These are phyloP conservation scores for Cantharis flavilabris DNA, from an alignment of 2,888 invertebrate species.

Conservation along the genomic window DNA sequence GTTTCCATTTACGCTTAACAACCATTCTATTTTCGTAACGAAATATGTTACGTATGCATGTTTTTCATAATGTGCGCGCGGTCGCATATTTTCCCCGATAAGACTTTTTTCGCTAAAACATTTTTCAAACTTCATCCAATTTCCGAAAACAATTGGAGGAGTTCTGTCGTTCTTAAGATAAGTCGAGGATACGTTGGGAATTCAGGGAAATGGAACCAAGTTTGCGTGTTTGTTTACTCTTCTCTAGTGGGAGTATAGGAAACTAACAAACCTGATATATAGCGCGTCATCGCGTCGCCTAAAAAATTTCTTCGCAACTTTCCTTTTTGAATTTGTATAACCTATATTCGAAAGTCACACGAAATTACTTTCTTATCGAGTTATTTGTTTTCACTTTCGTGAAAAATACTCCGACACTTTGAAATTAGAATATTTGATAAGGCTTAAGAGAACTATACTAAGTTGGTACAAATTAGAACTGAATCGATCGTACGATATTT, in stretches of 20 bases:
- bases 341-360: background rate
- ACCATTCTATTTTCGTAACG: background rate
- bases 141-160: slow-evolving; percentile 57
- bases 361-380: background rate
- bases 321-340: slow-evolving; percentile 5
- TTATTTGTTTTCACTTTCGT: background rate
- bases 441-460: background rate
- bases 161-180: slow-evolving; percentile 30
- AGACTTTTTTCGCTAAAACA: slow-evolving; percentile 39
- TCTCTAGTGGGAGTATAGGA: slow-evolving; percentile 30
- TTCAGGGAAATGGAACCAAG: slow-evolving; percentile 45
- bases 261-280: slow-evolving; percentile 30
- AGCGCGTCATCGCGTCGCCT: slow-evolving; percentile 44
- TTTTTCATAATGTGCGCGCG: background rate
- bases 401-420: background rate
- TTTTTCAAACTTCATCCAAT: slow-evolving; percentile 58
- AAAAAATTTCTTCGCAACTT: slow-evolving; percentile 35
- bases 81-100: background rate
- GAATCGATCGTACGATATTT: slow-evolving; percentile 20
- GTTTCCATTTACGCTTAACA: background rate
- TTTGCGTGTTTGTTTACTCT: slow-evolving; percentile 44
- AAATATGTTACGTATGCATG: background rate
- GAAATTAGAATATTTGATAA: background rate
- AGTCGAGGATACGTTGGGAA: slow-evolving; percentile 37
- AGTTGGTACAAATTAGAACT: background rate